Base-by-base conservation (phyloP, 2,888 invertebrate species). In the Venusia cambrica region DNA sequence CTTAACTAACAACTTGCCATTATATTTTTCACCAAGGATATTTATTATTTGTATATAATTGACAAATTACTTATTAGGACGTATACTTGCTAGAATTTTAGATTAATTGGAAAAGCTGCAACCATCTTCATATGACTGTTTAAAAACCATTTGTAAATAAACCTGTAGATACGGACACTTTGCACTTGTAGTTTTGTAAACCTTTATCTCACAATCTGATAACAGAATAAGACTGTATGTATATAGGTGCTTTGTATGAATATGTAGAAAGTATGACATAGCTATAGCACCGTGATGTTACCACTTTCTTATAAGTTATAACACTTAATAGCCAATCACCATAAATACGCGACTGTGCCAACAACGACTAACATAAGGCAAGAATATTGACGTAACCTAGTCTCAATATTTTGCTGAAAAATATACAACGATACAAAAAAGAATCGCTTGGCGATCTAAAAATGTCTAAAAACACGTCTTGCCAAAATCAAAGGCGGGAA, bases 1-100 rank as follows among this genome's bases (percentile, higher is more conserved):
- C 65, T 61, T 73, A 68, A 78, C 75, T 83, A 84, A 80, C 79
- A 70, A 85, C 84, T 85, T 87, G 87, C 87, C 85, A 85, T 85
- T 72, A 71, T 73, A 70, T 72, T 72, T 73, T 78, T 83, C 81
- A 76, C 76, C 79, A 84, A 79, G 75, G 74, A 74, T 84, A 84
- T 85, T 84, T 84, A 80, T 84, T 73, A 70, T 65, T 60, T 77
- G 74, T 77, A 78, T 76, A 77, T 77, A 48, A 72, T 74, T 67
- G 57, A 63, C 65, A 71, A 63, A 44, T 48, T 61, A 64, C 54
- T 57, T 64, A 62, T 61, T 62, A 66, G 60, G 65, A 18, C 21
- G 12, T 41, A 45, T 33, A 26, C 51, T 57, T 63, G 55, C 62
- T 75, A 74, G 69, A 64, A 61, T 54, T 61, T 61, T 71, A 74